phyloP scores from a whole-genome alignment of 2,888 invertebrate species.

The Zhuqinia jingwanae region DNA sequence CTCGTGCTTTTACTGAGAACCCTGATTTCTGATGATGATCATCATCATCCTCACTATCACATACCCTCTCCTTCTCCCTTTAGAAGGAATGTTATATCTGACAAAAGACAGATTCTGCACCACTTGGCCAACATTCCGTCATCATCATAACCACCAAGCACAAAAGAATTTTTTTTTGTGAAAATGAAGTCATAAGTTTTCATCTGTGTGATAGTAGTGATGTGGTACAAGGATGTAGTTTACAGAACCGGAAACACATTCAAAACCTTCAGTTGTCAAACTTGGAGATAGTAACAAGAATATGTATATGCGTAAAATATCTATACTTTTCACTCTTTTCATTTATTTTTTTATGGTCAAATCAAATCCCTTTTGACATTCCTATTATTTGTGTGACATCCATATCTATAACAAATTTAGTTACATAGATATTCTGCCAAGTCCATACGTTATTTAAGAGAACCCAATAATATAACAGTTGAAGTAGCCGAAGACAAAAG shows the following conservation, averaged over 20 bases:
- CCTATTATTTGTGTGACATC: not conserved
- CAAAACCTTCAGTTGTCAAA: not conserved
- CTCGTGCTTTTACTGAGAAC: not conserved
- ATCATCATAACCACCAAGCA: not conserved
- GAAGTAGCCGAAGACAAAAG: not conserved
- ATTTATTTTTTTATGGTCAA: conserved; percentile 5
- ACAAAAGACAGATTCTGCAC: conserved; percentile 4
- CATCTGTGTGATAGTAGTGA: not conserved
- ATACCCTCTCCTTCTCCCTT: not conserved
- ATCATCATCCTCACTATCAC: not conserved
- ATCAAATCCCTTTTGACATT: conserved; percentile 4
- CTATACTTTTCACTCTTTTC: not conserved
- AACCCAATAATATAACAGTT: too few relatives aligned
- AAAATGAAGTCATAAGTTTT: conserved; percentile 1
- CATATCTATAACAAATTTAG: too few relatives aligned
- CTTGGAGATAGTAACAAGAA: not conserved
- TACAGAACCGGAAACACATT: not conserved
- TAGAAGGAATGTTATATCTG: conserved; percentile 4
- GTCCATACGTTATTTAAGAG: too few relatives aligned
- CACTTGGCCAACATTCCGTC: not conserved
- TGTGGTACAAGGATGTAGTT: not conserved
- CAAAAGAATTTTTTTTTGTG: not conserved
- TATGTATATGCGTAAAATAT: not conserved
- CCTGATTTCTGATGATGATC: too few relatives aligned
- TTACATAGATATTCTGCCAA: too few relatives aligned